phyloP scores from a whole-genome alignment of 2,797 vertebrate genomes.

The Gallinago solitaria region DNA sequence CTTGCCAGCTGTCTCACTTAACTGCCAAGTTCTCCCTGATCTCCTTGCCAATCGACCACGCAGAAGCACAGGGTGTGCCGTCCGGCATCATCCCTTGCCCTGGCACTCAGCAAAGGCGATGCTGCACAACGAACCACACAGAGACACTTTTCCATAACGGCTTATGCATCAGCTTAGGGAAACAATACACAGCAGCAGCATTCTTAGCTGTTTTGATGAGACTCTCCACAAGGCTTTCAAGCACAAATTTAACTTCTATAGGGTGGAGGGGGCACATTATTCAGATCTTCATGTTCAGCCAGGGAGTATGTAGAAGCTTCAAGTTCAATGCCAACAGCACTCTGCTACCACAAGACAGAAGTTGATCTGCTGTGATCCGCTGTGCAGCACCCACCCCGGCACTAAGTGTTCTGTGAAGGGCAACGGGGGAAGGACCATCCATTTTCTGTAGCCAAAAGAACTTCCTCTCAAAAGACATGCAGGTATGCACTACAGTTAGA shows the following conservation, averaged over 20 bases:
- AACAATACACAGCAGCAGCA: not conserved
- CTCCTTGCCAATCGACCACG: fast-evolving
- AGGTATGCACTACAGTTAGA: not conserved
- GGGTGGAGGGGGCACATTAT: too few relatives aligned
- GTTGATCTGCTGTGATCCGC: not conserved
- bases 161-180: not conserved
- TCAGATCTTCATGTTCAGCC: not conserved
- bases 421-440: not conserved
- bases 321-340: not conserved
- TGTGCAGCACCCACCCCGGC: not conserved
- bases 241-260: too few relatives aligned
- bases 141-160: not conserved
- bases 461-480: not conserved
- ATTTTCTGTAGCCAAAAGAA: not conserved
- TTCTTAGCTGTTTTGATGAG: not conserved
- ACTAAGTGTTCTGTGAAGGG: not conserved
- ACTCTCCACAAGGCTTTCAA: not conserved
- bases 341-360: not conserved
- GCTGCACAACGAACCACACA: fast-evolving
- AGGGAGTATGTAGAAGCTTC: not conserved
- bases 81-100: not conserved
- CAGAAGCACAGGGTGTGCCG: not conserved
- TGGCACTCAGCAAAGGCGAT: not conserved
- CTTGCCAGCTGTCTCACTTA: not conserved
- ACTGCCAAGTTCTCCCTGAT: not conserved